Base-by-base conservation (phyloP, 2,888 invertebrate species). In the Sphaerophoria taeniata region DNA sequence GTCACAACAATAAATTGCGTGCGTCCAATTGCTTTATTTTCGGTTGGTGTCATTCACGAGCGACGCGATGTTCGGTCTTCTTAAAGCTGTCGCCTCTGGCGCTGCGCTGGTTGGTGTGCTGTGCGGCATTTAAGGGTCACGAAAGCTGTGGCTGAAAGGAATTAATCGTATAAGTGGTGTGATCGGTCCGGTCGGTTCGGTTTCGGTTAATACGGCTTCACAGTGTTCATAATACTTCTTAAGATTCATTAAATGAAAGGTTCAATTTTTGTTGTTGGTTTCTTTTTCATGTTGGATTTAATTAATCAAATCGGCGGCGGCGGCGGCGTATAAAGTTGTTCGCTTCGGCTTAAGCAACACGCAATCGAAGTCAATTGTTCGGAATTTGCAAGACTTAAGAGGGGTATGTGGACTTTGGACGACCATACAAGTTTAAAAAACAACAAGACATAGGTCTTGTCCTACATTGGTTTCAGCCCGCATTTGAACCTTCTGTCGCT, bases 151-250 rank as follows among this genome's bases (percentile, higher is more conserved):
- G 80, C 56, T 72, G 80, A 80, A 75, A 75, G 67, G 75, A 80
- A 84, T 84, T 84, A 84, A 84, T 84, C 84, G 84, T 76, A 72
- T 84, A 71, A 84, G 71, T 79, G 65, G 70, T 74, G 78, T 74
- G 78, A 74, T 58, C 36, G 4, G 61, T 43, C 4, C 14, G 11
- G 58, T 58, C 33, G 33, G 47, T 14, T 33, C n/a, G 11, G 12
- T 43, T 43, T 43, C 6, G 12, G 11, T 56, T 14, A 2, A 11
- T 16, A 49, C 67, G 71, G 72, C 67, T 63, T 24, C 24, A 72
- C 49, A 7, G 43, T 47, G 39, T 58, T 58, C 43, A 16, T 39
- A 14, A 34, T 36, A 56, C 11, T 11, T 16, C 5, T 11, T 36
- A 14, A 55, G 55, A 55, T 12, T 45, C 53, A 53, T 45, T 16